Base-by-base conservation (phyloP, 2,888 invertebrate species). In the Ophioninae sp. region DNA sequence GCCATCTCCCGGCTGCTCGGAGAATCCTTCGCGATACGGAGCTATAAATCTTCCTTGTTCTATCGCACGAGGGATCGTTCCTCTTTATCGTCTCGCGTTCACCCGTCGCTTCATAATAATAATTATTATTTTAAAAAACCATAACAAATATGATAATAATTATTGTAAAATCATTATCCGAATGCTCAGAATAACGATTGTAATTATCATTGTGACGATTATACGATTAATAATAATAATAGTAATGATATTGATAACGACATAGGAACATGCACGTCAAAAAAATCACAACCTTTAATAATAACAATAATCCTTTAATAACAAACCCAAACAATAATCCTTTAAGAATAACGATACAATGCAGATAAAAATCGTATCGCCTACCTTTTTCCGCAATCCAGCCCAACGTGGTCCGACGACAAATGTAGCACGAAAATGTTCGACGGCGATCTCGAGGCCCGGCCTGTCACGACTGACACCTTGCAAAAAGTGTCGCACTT, bases 31-130 rank as follows among this genome's bases (percentile, higher is more conserved):
- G 6, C 50, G 17, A 50, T 13, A 64, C 23, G 30, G 21, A 57
- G 59, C 41, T 56, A 76, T 78, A 57, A 84, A 75, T 75, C 65
- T 7, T 7, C 21, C 0, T 17, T 7, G 21, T 21, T 59, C 21
- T 7, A 7, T 59, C 17, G 59, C 59, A 17, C 50, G 50, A 13
- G 50, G 17, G 0, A 5, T 50, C 17, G 50, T 13, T 50, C 86
- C 84, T 81, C 86, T 68, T 85, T 86, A 86, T 85, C 85, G 56
- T 56, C 79, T 72, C 68, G 61, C 17, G 50, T 50, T 50, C 17
- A 13, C 50, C 3, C 13, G 23, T 7, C 68, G 17, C 6, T 23
- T 6, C 0, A 50, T 23, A 6, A 7, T 17, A 6, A 7, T 17
- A 17, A 23, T 17, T 10, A 21, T 50, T 7, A 39, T 44, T 20